Base-by-base conservation (phyloP, 1,140 invertebrate species). In the Pygmarrhopalites habei region DNA sequence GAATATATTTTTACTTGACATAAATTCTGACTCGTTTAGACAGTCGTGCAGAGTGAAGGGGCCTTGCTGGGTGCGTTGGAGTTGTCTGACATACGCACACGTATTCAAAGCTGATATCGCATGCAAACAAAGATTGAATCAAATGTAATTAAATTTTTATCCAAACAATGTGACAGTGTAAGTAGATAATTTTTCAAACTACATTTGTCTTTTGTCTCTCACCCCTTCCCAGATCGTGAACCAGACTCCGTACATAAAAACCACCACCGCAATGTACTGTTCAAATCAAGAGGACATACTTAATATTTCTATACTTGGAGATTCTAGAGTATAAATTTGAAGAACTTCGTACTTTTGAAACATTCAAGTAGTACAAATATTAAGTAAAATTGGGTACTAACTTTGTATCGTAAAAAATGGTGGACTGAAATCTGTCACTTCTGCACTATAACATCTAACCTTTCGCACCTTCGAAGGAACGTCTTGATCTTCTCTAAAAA, bases 181-280 rank as follows among this genome's bases (percentile, higher is more conserved):
- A n/a, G n/a, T n/a, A n/a, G n/a, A n/a, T n/a, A n/a, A n/a, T n/a
- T n/a, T n/a, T n/a, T n/a, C n/a, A n/a, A n/a, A n/a, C n/a, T n/a
- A n/a, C n/a, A n/a, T n/a, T n/a, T n/a, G n/a, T n/a, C n/a, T n/a
- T n/a, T n/a, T n/a, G n/a, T n/a, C n/a, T n/a, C n/a, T n/a, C 65
- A 74, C 73, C 71, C 64, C 52, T 64, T 30, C 69, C 73, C 19
- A 74, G 17, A 46, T 74, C 72, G 52, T 73, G 58, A 1, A 74
- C 56, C 15, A 74, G 56, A 57, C 71, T 72, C 19, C 73, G 56
- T 41, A 74, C 58, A 60, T 74, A 74, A 49, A 74, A 74, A 2
- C 72, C 73, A 1, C 67, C 66, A 19, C 71, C 71, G 60, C 72
- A 73, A 15, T 61, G 49, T 14, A 74, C 60, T n/a, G n/a, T n/a